A percentile compares a stretch with the other conserved stretches of the same genome.
phyloP scores from a whole-genome alignment of 2,797 vertebrate genomes.

The Delichon dasypus region DNA sequence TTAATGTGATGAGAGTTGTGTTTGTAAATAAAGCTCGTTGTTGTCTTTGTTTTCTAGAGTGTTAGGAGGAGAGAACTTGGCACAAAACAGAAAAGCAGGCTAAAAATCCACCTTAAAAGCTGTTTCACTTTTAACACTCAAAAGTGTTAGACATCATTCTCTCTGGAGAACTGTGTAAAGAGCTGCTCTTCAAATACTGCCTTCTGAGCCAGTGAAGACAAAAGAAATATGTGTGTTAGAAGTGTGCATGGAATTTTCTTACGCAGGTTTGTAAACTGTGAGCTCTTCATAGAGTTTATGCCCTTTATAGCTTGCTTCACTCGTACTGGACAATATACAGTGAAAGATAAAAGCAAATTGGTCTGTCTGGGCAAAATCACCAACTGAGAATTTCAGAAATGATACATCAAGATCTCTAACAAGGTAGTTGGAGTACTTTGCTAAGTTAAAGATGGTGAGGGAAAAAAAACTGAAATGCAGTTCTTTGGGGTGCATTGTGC shows the following conservation, averaged over 20 bases:
- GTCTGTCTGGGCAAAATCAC: neutral
- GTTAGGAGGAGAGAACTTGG: neutral
- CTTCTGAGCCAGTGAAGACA: neutral
- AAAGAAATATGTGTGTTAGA: neutral
- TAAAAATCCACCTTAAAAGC: neutral
- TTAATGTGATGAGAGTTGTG: neutral
- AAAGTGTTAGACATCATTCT: neutral
- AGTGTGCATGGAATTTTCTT: neutral
- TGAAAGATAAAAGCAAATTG: neutral
- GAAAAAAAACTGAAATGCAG: neutral
- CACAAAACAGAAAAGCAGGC: neutral
- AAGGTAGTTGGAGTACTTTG: neutral
- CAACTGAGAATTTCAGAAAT: slow-evolving; percentile 5
- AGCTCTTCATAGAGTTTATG: neutral
- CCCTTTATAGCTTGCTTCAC: neutral
- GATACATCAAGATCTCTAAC: neutral
- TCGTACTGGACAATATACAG: neutral
- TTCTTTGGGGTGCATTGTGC: neutral
- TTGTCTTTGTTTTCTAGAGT: neutral
- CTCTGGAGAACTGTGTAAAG: neutral
- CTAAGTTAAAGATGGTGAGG: neutral
- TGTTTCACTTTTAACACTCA: neutral
- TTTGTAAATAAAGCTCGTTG: neutral
- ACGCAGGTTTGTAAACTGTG: neutral
- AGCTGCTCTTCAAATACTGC: neutral